These are phyloP conservation scores for Argya squamiceps DNA, from an alignment of 2,797 vertebrate genomes.

Conservation along the genomic window DNA sequence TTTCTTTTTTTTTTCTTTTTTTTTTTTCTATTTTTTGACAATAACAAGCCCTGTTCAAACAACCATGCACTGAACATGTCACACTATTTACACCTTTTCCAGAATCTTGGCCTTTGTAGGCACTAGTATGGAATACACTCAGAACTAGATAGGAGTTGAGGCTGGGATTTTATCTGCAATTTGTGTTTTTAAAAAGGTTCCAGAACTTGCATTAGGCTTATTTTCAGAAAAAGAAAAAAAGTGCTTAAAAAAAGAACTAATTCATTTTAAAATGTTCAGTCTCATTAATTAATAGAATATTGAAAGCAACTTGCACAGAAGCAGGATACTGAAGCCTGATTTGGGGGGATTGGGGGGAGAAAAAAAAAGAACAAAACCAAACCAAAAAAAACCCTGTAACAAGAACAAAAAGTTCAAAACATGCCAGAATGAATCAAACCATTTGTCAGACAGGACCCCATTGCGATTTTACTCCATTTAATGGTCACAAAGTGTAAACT, in stretches of 20 bases:
- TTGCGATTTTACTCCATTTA: background rate
- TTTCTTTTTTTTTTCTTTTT: background rate
- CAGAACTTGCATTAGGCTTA: slow-evolving; percentile 61
- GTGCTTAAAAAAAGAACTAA: slow-evolving; percentile 57
- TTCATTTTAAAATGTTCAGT: slow-evolving; percentile 56
- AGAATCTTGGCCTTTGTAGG: slow-evolving; percentile 60
- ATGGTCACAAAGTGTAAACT: slow-evolving; percentile 45
- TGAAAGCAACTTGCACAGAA: slow-evolving; percentile 64
- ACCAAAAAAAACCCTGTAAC: background rate
- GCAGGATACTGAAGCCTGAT: slow-evolving; percentile 43
- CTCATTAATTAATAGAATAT: slow-evolving; percentile 66
- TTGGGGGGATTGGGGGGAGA: no score
- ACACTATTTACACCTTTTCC: slow-evolving; percentile 76
- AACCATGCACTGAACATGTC: slow-evolving; percentile 77
- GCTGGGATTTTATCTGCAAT: slow-evolving; percentile 10
- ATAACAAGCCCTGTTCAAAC: slow-evolving; percentile 73
- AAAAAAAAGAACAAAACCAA: background rate
- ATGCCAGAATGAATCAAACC: slow-evolving; percentile 29
- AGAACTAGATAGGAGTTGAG: slow-evolving; percentile 18
- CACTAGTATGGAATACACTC: slow-evolving; percentile 26
- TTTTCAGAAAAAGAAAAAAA: slow-evolving; percentile 59
- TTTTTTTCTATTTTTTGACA: background rate
- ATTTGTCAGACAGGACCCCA: slow-evolving; percentile 30
- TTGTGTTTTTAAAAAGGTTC: slow-evolving; percentile 43
- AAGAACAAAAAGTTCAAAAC: background rate